These are phyloP conservation scores for Xanthia icteritia DNA, from an alignment of 2,888 invertebrate species.

Conservation along the genomic window DNA sequence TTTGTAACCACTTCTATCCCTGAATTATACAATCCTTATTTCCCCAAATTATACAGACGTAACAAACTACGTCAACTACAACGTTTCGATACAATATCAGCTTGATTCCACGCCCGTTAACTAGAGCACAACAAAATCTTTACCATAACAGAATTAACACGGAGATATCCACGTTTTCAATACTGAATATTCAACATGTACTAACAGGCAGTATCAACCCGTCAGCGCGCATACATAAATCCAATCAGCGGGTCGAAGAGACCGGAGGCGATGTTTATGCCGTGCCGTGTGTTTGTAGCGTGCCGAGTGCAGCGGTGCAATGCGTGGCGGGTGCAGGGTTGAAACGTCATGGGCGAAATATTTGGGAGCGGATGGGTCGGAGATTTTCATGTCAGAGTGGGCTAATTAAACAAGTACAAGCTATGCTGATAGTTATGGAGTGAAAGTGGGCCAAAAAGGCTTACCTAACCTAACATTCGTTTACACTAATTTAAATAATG, in stretches of 20 bases:
- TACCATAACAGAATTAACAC: slow-evolving; percentile 60
- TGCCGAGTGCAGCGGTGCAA: slow-evolving; percentile 86
- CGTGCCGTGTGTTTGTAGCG: slow-evolving; percentile 74
- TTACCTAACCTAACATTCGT: no score
- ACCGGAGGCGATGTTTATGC: slow-evolving; percentile 78
- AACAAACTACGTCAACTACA: not conserved
- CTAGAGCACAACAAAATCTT: slow-evolving; percentile 50
- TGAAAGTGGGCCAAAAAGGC: no score
- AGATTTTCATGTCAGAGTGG: not conserved
- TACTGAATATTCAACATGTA: slow-evolving; percentile 69
- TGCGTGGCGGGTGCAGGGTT: slow-evolving; percentile 74
- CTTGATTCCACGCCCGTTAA: not conserved
- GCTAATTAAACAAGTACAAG: not conserved
- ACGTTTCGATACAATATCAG: not conserved
- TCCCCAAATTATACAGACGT: not conserved
- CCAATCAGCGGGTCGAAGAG: slow-evolving; percentile 85
- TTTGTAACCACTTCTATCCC: not conserved
- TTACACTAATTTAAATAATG: no score
- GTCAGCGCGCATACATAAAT: slow-evolving; percentile 82
- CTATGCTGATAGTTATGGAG: not conserved
- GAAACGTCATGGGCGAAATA: slow-evolving; percentile 37
- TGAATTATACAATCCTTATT: no score
- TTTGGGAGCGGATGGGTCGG: not conserved
- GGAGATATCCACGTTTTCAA: slow-evolving; percentile 60
- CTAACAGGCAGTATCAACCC: slow-evolving; percentile 64